Percentiles rank a stretch among this genome's conserved stretches.
Conservation (phyloP, 2,113 vertebrate species). For the Odocoileus hemionus region DNA sequence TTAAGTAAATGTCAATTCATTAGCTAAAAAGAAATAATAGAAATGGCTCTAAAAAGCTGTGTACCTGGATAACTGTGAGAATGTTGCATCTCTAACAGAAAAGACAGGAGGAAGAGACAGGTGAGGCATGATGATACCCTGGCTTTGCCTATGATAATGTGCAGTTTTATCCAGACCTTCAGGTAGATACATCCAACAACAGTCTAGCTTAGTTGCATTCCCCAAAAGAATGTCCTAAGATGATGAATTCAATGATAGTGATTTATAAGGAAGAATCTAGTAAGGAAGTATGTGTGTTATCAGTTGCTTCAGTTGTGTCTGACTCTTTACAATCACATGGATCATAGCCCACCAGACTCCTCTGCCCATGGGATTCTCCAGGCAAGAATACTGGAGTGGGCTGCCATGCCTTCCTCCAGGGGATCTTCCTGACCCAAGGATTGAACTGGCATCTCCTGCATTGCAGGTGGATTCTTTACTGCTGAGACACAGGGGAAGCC, state of each 20-base stretch:
- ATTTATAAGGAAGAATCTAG: neutral
- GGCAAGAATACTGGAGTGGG: neutral
- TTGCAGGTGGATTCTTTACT: neutral
- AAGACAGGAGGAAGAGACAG: neutral
- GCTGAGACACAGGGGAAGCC: neutral
- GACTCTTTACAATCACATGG: neutral
- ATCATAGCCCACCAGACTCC: neutral
- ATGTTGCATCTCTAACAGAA: neutral
- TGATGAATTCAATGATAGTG: neutral
- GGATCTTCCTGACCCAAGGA: neutral
- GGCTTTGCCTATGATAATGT: neutral
- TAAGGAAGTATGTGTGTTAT: neutral
- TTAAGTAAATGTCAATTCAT: neutral
- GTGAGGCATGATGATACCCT: neutral
- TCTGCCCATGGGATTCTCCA: neutral
- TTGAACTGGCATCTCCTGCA: neutral
- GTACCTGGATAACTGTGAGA: neutral
- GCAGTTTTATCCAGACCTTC: neutral
- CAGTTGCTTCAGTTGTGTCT: neutral
- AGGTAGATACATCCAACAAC: neutral
- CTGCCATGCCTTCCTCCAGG: neutral
- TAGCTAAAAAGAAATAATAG: neutral
- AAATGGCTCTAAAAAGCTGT: neutral
- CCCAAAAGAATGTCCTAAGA: neutral
- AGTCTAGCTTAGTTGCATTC: neutral